Percentiles rank a stretch among this genome's conserved stretches.
These are phyloP conservation scores for Acanthiza pusilla DNA, from an alignment of 2,797 vertebrate genomes.

Conservation along the genomic window DNA sequence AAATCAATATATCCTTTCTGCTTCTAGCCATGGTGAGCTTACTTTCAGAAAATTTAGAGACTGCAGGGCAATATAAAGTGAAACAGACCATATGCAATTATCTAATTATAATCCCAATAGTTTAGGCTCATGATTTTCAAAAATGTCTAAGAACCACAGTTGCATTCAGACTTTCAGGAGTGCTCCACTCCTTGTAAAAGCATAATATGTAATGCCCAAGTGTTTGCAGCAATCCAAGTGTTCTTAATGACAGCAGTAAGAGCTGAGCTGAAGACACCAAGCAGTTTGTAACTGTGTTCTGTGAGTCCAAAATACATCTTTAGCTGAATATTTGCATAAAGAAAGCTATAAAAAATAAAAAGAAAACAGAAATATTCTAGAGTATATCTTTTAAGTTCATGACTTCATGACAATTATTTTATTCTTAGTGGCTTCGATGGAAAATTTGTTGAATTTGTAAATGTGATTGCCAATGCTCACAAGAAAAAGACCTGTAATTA, in stretches of 20 bases:
- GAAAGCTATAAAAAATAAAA: neutral
- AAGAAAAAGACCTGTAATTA: neutral
- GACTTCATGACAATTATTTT: neutral
- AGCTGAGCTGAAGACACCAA: neutral
- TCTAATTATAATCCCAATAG: neutral
- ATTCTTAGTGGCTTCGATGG: neutral
- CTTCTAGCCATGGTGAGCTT: neutral
- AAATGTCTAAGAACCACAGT: neutral
- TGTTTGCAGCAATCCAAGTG: neutral
- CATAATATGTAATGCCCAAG: neutral
- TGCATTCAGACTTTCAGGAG: neutral
- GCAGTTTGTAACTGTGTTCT: neutral
- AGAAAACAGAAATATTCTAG: neutral
- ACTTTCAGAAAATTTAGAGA: neutral
- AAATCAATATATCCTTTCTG: neutral
- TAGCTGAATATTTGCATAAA: neutral
- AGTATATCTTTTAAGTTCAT: neutral
- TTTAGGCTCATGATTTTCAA: neutral
- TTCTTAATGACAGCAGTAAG: neutral
- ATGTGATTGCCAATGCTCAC: neutral
- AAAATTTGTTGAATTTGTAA: neutral
- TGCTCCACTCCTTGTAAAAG: neutral
- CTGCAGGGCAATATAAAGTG: neutral
- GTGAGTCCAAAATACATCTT: neutral
- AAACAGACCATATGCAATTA: neutral